A percentile compares a stretch with the other conserved stretches of the same genome.
These are phyloP conservation scores for Polymixis flavicincta DNA, from an alignment of 2,888 invertebrate species.

Conservation along the genomic window DNA sequence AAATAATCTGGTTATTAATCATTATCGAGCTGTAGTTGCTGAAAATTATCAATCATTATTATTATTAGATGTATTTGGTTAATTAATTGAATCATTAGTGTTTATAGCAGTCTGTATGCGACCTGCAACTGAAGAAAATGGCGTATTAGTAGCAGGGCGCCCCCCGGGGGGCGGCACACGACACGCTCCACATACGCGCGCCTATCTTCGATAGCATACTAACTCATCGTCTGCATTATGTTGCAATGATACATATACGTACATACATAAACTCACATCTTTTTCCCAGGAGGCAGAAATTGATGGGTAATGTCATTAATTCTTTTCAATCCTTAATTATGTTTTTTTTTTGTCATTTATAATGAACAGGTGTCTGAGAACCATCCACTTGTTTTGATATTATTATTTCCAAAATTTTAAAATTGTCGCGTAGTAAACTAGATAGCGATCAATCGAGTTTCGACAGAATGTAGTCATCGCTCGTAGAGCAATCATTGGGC, in stretches of 20 bases:
- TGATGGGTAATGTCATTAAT: background rate
- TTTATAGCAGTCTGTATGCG: conserved; percentile 73
- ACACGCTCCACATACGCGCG: conserved; percentile 46
- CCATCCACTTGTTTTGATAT: background rate
- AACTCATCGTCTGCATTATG: background rate
- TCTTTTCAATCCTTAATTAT: background rate
- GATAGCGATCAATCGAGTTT: background rate
- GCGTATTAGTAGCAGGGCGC: conserved; percentile 75
- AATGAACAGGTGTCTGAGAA: background rate
- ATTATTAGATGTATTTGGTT: conserved; percentile 74
- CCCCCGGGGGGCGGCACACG: conserved; percentile 20
- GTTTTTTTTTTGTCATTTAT: no score
- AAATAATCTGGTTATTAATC: conserved; percentile 82
- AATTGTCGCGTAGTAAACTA: background rate
- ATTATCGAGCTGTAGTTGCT: conserved; percentile 77
- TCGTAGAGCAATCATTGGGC: background rate
- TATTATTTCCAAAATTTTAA: background rate
- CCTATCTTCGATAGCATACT: background rate
- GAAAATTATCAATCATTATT: conserved; percentile 75
- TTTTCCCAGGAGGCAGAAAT: no score
- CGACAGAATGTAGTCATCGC: background rate
- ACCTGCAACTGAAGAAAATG: conserved; percentile 82
- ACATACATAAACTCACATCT: no score
- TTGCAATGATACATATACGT: no score
- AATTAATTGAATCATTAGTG: conserved; percentile 72